Conservation (phyloP, 1,140 invertebrate species). For the Pachyrhynchus sulphureomaculatus region DNA sequence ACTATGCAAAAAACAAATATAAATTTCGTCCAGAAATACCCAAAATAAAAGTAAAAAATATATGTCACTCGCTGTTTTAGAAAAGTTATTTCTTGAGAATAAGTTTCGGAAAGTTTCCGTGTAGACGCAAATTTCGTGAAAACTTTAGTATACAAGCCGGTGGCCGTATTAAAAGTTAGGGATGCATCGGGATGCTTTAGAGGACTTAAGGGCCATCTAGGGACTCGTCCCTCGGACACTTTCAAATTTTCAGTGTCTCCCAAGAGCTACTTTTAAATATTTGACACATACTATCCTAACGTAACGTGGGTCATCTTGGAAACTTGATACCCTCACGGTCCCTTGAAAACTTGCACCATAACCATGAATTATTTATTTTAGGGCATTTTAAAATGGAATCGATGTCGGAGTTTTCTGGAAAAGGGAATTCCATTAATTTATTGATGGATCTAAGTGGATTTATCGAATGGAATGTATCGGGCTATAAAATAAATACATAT, state of each 20-base stretch:
- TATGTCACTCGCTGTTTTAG: neutral
- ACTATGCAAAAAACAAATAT: neutral
- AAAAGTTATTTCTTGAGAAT: slow-evolving; percentile 19
- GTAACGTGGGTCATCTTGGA: slow-evolving; percentile 50
- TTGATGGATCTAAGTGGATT: neutral
- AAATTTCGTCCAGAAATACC: neutral
- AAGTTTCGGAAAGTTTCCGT: slow-evolving; percentile 20
- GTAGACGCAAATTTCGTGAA: slow-evolving; percentile 18
- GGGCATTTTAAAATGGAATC: slow-evolving; percentile 18
- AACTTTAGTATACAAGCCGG: slow-evolving; percentile 26
- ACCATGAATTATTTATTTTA: slow-evolving; percentile 32
- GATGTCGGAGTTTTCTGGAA: slow-evolving; percentile 1
- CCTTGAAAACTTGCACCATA: slow-evolving; percentile 1
- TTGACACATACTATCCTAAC: slow-evolving; percentile 53
- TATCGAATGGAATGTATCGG: too few species aligned
- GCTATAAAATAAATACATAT: too few species aligned
- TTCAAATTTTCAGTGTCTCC: slow-evolving; percentile 51
- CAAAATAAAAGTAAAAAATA: slow-evolving; percentile 11
- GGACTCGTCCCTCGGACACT: slow-evolving; percentile 52
- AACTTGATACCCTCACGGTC: slow-evolving; percentile 44
- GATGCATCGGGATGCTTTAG: slow-evolving; percentile 34
- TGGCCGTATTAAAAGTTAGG: slow-evolving; percentile 35
- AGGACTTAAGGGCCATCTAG: slow-evolving; percentile 44
- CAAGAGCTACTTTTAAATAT: slow-evolving; percentile 52
- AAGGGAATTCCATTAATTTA: slow-evolving; percentile 3